Conservation (phyloP, 2,113 vertebrate genomes). For the Brachyhypopomus occidentalis region DNA sequence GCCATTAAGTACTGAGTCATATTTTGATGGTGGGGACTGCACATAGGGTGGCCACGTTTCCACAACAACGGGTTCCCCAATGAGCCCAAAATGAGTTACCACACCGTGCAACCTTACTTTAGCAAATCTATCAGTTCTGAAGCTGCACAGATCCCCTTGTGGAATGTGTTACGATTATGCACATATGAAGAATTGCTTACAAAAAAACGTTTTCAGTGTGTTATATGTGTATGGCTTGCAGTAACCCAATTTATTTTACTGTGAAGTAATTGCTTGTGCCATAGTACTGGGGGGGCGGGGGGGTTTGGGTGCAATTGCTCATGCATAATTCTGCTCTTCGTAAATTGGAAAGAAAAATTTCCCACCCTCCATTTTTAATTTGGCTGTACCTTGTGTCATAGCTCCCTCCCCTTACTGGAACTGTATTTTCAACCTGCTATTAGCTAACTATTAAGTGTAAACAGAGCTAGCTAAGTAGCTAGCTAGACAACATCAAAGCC, state of each 20-base stretch:
- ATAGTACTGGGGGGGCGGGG: no score
- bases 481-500: no score
- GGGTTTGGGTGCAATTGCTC: no score
- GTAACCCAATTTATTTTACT: no score
- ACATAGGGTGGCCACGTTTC: neutral
- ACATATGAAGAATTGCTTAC: no score
- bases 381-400: neutral
- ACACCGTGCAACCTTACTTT: neutral
- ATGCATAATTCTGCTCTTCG: neutral
- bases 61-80: neutral
- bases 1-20: neutral
- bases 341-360: neutral
- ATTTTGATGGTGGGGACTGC: neutral
- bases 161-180: no score
- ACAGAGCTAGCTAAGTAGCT: no score
- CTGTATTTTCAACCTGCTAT: neutral
- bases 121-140: neutral
- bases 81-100: constrained; percentile 1
- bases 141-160: neutral
- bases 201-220: neutral
- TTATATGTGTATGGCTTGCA: no score
- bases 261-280: no score
- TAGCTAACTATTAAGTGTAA: no score
- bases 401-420: no score
- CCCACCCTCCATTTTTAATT: no score